phyloP scores from a whole-genome alignment of 1,140 invertebrate species.

The Xylocopa sonorina region DNA sequence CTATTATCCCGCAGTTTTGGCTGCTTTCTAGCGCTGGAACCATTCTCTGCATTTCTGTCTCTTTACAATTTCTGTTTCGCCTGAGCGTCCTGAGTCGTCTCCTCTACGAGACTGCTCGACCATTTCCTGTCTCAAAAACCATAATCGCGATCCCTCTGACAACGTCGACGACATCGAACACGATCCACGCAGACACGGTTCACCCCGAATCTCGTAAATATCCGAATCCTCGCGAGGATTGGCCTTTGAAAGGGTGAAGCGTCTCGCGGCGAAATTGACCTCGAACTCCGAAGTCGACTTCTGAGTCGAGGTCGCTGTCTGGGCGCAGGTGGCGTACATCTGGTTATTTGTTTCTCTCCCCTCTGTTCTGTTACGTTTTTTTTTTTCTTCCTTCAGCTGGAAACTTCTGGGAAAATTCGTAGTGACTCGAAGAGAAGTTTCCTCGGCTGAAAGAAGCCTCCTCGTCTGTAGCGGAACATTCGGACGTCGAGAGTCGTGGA shows the following conservation, averaged over 20 bases:
- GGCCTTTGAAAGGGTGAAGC: background rate
- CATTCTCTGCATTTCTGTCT: background rate
- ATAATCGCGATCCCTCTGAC: background rate
- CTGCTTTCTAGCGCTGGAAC: background rate
- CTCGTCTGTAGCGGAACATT: background rate
- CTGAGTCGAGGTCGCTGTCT: background rate
- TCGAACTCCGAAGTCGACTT: background rate
- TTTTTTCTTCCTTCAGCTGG: background rate
- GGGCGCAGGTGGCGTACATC: constrained; percentile 20
- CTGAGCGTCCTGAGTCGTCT: background rate
- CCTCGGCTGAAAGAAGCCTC: background rate
- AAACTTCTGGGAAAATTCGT: constrained; percentile 4
- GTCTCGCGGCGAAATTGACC: constrained; percentile 7
- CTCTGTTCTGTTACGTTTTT: background rate
- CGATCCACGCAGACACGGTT: constrained; percentile 14
- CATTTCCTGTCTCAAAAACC: background rate
- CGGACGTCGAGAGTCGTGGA: too few species aligned
- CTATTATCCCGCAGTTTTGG: background rate
- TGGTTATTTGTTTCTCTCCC: background rate
- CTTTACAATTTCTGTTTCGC: background rate
- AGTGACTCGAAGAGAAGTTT: background rate
- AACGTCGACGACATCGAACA: too few species aligned
- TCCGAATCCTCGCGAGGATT: background rate
- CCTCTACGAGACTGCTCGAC: too few species aligned
- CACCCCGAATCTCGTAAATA: constrained; percentile 15